Evolutionary conservation across 2,797 vertebrate species (phyloP).

Genomic region (Zenarchopterus dispar): DNA sequence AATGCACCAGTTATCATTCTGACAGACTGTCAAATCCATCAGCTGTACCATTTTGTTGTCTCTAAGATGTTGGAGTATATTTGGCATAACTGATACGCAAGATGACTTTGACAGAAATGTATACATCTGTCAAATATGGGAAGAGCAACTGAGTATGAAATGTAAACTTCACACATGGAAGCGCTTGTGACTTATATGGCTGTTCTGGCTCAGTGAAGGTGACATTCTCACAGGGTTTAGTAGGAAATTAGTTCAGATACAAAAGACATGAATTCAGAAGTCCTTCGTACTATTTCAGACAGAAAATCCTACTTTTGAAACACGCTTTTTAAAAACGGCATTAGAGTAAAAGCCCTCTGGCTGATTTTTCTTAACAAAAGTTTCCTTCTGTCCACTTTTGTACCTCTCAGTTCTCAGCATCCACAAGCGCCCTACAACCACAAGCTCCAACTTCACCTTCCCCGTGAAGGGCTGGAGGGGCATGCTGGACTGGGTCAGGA

Average conservation of each 20-base stretch:
- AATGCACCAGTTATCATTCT: slow-evolving; percentile 48
- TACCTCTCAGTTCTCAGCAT: slow-evolving; percentile 85
- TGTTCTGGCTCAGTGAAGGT: slow-evolving; percentile 21
- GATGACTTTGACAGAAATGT: slow-evolving; percentile 27
- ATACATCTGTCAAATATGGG: slow-evolving; percentile 25
- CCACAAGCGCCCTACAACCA: slow-evolving; percentile 91
- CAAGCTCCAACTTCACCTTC: slow-evolving; percentile 92
- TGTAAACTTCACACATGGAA: slow-evolving; percentile 27
- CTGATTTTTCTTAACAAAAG: slow-evolving; percentile 34
- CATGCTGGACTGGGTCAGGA: slow-evolving; percentile 94
- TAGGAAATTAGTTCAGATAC: slow-evolving; percentile 17
- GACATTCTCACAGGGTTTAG: slow-evolving; percentile 42
- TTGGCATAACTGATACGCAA: slow-evolving; percentile 14
- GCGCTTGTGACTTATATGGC: slow-evolving; percentile 27
- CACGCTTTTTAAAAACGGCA: too few relatives aligned
- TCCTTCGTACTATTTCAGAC: too few relatives aligned
- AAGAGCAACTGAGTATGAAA: slow-evolving; percentile 26
- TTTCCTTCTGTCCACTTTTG: slow-evolving; percentile 8
- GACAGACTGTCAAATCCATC: slow-evolving; percentile 37
- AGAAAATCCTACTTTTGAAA: too few relatives aligned
- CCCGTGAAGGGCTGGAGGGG: slow-evolving; percentile 97
- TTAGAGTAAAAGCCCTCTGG: too few relatives aligned
- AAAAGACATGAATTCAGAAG: slow-evolving; percentile 14
- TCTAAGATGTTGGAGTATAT: slow-evolving; percentile 24
- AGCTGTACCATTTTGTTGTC: slow-evolving; percentile 6